Base-by-base conservation (phyloP, 2,888 invertebrate species). In the Eupithecia dodoneata region DNA sequence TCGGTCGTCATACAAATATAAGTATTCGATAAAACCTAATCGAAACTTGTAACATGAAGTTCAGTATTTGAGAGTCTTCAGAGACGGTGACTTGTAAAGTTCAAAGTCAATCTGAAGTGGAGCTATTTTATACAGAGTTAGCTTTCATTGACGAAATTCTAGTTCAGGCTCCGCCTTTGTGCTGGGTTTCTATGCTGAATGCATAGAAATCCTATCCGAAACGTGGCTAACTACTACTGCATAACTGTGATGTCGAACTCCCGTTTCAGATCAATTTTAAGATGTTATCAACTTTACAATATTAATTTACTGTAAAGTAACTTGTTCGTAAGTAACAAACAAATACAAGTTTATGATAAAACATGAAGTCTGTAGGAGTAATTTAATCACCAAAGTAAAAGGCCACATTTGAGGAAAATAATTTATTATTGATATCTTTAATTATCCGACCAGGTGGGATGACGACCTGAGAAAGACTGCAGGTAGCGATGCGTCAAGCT, bases 21-120 rank as follows among this genome's bases (percentile, higher is more conserved):
- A 73, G 59, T 52, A 76, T 75, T 63, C 75, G 30, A 30, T 70
- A 71, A 70, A 63, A 74, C 49, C 65, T 74, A 49, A 63, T 65
- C 71, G 4, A 69, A 55, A 83, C 83, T 87, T 83, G 86, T 85
- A 85, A 85, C 88, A 87, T 82, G 76, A 65, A 76, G 65, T 79
- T 72, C 45, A 18, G 44, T 55, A 79, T 81, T 86, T 86, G 82
- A 85, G 81, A 80, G 85, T 81, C 83, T 87, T 87, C 87, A 77
- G 80, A 84, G 83, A 80, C 83, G 81, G 81, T 85, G 86, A 86
- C 86, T 86, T 84, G 76, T 82, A 75, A 83, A 87, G 87, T 88
- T 89, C 87, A 88, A 89, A 88, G 89, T 88, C 87, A 88, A 82
- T 84, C 70, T 67, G 81, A 85, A 83, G 82, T 86, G 76, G 76